Evolutionary conservation across 2,888 invertebrate genomes (phyloP).

Genomic region (Drosophila nigricruria): DNA sequence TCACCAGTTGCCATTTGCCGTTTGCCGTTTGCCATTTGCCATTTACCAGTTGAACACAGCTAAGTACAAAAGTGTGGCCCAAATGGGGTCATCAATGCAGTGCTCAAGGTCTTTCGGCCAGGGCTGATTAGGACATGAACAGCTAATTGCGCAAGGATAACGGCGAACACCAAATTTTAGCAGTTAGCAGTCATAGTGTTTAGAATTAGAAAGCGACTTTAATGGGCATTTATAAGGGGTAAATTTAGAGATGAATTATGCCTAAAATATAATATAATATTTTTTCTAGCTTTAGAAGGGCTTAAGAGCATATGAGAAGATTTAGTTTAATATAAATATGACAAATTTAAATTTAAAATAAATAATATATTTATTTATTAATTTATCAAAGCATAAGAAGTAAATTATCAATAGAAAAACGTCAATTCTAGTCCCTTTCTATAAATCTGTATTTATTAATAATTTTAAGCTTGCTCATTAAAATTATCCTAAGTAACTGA

Average conservation of each 20-base stretch:
- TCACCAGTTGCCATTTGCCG: neutral
- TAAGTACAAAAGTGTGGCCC: conserved; percentile 5
- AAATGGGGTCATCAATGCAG: conserved; percentile 24
- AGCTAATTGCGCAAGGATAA: conserved; percentile 8
- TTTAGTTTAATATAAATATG: neutral
- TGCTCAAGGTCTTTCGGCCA: neutral
- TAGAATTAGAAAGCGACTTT: neutral
- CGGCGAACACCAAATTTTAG: neutral
- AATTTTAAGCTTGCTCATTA: too few species aligned
- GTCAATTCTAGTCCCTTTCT: neutral
- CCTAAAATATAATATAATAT: neutral
- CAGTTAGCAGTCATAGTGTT: neutral
- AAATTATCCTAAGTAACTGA: neutral
- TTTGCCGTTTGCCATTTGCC: neutral
- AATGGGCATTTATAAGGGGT: neutral
- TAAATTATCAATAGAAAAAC: neutral
- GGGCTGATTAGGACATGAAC: neutral
- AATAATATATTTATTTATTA: neutral
- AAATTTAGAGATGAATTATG: neutral
- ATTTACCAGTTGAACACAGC: neutral
- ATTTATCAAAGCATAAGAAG: neutral
- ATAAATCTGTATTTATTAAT: neutral
- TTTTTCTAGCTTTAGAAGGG: neutral
- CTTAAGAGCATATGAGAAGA: neutral
- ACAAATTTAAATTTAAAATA: neutral